A percentile compares a stretch with the other conserved stretches of the same genome.
These are phyloP conservation scores for Masnerella sp. DNA, from an alignment of 2,888 invertebrate genomes.

Conservation along the genomic window DNA sequence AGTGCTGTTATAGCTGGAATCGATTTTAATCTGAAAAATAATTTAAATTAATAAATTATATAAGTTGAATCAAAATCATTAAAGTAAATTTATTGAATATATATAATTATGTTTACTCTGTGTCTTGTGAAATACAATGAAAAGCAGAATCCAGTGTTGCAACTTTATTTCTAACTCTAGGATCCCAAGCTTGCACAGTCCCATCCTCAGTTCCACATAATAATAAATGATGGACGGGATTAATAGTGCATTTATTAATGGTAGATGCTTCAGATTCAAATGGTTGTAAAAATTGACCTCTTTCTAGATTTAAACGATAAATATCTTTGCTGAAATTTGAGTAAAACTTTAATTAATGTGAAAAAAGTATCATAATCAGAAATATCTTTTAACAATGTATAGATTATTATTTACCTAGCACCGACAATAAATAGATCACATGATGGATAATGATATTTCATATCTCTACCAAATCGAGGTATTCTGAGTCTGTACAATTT, in stretches of 20 bases:
- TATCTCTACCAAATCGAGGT: constrained; percentile 96
- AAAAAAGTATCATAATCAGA: constrained; percentile 7
- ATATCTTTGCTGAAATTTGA: constrained; percentile 88
- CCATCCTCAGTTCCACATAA: constrained; percentile 94
- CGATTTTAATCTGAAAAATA: constrained; percentile 81
- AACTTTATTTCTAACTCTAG: constrained; percentile 86
- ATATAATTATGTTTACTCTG: constrained; percentile 74
- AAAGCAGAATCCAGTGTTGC: constrained; percentile 91
- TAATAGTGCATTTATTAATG: constrained; percentile 91
- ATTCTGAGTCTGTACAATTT: constrained; percentile 93
- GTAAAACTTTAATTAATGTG: no score
- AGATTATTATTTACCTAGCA: constrained; percentile 81
- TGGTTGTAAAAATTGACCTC: constrained; percentile 95
- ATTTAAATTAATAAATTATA: neutral
- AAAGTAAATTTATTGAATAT: neutral
- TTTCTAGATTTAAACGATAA: constrained; percentile 95
- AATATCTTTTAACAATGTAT: neutral
- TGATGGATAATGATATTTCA: constrained; percentile 92
- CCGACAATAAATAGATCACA: constrained; percentile 97
- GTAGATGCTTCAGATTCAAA: constrained; percentile 86
- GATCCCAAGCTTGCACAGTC: constrained; percentile 98
- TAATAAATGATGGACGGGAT: constrained; percentile 92
- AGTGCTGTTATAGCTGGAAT: constrained; percentile 89
- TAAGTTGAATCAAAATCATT: neutral
- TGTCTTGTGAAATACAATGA: constrained; percentile 80